These are phyloP conservation scores for Pocillopora verrucosa DNA, from an alignment of 64 coral and sea anemone genomes.

Conservation along the genomic window DNA sequence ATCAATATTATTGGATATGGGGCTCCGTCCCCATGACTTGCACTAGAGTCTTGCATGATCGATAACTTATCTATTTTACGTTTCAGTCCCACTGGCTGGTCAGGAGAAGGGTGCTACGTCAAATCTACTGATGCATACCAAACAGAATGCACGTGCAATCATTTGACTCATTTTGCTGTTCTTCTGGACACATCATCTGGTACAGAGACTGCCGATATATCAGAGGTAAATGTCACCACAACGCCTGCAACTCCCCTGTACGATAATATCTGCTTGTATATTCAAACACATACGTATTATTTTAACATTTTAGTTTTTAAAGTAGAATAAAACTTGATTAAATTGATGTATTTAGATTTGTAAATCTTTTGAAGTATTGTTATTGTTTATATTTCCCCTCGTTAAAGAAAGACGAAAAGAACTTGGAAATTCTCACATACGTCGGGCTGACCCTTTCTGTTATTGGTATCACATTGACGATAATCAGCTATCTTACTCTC, in stretches of 20 bases:
- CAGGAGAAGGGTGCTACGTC: conserved; percentile 33
- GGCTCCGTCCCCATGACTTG: too few species aligned
- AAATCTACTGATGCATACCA: not conserved
- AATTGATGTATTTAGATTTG: not conserved
- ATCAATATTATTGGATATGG: too few species aligned
- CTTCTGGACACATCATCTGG: conserved; percentile 18
- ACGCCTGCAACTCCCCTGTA: too few species aligned
- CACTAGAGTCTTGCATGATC: too few species aligned
- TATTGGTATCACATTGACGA: conserved; percentile 37
- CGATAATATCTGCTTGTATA: not conserved
- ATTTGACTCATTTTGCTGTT: conserved; percentile 68
- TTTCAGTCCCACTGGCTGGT: conserved; percentile 1
- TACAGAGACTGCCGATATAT: not conserved
- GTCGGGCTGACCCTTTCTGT: conserved; percentile 30
- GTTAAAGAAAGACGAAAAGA: conserved; percentile 1
- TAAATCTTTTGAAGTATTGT: not conserved
- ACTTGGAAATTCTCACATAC: conserved; percentile 25
- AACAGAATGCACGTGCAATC: conserved; percentile 57
- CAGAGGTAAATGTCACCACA: not conserved
- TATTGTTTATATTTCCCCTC: not conserved
- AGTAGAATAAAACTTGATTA: not conserved
- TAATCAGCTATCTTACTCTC: conserved; percentile 32
- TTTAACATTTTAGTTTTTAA: not conserved
- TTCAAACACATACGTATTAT: too few species aligned
- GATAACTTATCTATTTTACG: not conserved